Evolutionary conservation across 2,888 invertebrate species (phyloP).

Genomic region (Melanophora roralis): DNA sequence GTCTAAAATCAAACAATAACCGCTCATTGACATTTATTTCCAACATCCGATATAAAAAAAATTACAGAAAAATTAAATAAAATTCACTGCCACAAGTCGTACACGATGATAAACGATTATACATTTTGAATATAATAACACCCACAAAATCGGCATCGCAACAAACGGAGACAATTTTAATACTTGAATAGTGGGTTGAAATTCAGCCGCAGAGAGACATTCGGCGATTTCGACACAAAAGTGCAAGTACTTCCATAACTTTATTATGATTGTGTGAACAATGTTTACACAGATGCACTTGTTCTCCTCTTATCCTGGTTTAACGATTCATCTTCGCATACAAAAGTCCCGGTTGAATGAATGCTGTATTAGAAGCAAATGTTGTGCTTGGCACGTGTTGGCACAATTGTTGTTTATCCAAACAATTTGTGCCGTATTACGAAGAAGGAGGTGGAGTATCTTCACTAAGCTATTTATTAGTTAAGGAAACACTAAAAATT

Average conservation of each 20-base stretch:
- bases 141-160: constrained; percentile 52
- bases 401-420: constrained; percentile 75
- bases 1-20: constrained; percentile 27
- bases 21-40: constrained; percentile 57
- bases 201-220: constrained; percentile 46
- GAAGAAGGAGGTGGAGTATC: background rate
- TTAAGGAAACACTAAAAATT: constrained; percentile 64
- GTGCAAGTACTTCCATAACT: background rate
- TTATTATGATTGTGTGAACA: constrained; percentile 27
- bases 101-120: constrained; percentile 50
- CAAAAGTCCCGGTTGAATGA: constrained; percentile 18
- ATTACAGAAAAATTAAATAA: constrained; percentile 44
- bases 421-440: constrained; percentile 71
- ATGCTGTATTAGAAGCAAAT: constrained; percentile 27
- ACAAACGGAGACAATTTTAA: constrained; percentile 17
- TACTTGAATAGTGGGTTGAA: constrained; percentile 26
- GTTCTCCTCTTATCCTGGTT: constrained; percentile 23
- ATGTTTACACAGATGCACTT: constrained; percentile 58
- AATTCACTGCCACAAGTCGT: constrained; percentile 48
- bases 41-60: constrained; percentile 49
- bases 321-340: constrained; percentile 53
- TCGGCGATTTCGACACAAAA: constrained; percentile 14
- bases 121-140: constrained; percentile 47
- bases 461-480: constrained; percentile 65
- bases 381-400: constrained; percentile 69